Evolutionary conservation across 1,140 invertebrate genomes (phyloP), one percentile per base, ranked within the genome.

Genomic region (Pogonomyrmex barbatus): DNA sequence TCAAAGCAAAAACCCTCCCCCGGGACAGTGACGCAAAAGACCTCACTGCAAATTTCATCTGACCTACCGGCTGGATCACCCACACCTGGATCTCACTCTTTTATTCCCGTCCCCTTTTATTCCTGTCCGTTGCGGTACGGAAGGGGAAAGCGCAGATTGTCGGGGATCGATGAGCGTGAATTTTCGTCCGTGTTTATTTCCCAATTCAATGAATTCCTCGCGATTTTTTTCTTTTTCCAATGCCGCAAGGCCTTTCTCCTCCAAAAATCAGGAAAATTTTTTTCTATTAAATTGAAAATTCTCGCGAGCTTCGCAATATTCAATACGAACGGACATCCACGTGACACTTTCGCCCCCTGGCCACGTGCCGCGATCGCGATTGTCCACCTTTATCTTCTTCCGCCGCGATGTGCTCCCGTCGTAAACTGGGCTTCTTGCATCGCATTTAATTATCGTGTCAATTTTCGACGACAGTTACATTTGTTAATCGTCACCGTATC

Each of bases 291-390:
- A 33, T 54, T 42, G 36, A 45, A 12, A 45, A 42, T 54, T n/a
- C 36, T 79, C 24, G 47, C 33, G 67, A 5, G 52, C 73, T 24
- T 24, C 24, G 24, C 24, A 24, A 24, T 24, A 24, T 24, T 24
- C 24, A 24, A 24, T 24, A 68, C 33, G 30, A 30, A 85, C 65
- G 52, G 17, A 70, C 79, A 50, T n/a, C 76, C 88, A 87, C 88
- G 88, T 89, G 88, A 50, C 85, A 87, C 85, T 89, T 87, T 56
- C 30, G 58, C 33, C 42, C 54, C n/a, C 39, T 50, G 63, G 47
- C 78, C 88, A 89, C 88, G 88, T 89, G 88, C 58, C 50, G 70
- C 65, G 17, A 75, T 39, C 9, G 30, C 73, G 54, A 47, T 60
- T 73, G 54, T 83, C 33, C 79, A 75, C 68, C 17, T 45, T 45